These are phyloP conservation scores for Tokudaia tokunoshimensis DNA, from an alignment of 2,797 vertebrate species.

Conservation along the genomic window DNA sequence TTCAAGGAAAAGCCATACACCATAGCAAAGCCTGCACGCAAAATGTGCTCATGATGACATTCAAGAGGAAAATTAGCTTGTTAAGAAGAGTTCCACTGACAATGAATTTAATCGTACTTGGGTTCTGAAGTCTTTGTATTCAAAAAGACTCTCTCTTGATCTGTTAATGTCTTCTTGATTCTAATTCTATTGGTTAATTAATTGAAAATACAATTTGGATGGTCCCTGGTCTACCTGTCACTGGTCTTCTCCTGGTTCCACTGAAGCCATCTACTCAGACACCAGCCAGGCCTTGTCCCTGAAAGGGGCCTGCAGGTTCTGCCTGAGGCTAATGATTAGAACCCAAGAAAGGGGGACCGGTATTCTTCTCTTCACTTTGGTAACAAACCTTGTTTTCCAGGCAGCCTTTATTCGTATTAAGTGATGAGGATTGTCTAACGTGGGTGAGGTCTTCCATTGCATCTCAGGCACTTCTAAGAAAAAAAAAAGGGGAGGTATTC, in stretches of 20 bases:
- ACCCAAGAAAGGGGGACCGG: neutral
- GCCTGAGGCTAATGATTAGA: neutral
- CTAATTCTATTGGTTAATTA: no score
- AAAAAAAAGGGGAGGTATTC: no score
- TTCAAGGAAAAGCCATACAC: neutral
- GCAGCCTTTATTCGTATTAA: neutral
- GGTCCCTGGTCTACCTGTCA: no score
- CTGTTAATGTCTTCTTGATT: neutral
- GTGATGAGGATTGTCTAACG: neutral
- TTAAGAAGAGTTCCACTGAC: neutral
- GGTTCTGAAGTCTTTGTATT: neutral
- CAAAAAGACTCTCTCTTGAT: neutral
- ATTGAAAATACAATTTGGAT: neutral
- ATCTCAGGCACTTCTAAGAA: neutral
- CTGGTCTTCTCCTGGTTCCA: neutral
- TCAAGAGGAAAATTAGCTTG: neutral
- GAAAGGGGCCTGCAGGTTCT: neutral
- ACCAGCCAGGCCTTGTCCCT: neutral
- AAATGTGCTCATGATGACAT: neutral
- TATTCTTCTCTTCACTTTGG: neutral
- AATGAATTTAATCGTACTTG: neutral
- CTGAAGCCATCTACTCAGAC: neutral
- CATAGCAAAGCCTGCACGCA: neutral
- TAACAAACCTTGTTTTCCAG: neutral
- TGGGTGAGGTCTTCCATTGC: neutral